Evolutionary conservation across 2,113 vertebrate species (phyloP).

Genomic region (Uropsilus gracilis): DNA sequence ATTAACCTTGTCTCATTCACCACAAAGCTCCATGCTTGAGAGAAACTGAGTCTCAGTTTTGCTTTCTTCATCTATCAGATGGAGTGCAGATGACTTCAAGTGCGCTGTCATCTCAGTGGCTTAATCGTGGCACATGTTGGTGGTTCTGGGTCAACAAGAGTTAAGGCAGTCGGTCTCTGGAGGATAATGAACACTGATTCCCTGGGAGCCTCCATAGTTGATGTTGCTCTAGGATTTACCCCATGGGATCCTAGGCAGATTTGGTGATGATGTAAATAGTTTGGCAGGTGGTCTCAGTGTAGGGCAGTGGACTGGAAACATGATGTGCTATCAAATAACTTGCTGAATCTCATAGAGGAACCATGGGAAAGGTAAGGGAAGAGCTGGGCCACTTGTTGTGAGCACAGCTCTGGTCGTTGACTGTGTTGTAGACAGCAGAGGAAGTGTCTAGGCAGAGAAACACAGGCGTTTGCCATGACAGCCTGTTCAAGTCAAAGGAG

Average conservation of each 20-base stretch:
- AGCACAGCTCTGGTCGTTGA: too few relatives aligned
- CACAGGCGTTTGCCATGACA: not conserved
- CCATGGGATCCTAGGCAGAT: not conserved
- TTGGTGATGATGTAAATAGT: not conserved
- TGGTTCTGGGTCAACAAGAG: not conserved
- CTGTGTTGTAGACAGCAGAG: not conserved
- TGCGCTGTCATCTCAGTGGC: not conserved
- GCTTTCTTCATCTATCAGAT: not conserved
- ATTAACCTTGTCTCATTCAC: too few relatives aligned
- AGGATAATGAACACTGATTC: not conserved
- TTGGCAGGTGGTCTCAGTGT: not conserved
- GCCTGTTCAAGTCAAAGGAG: not conserved
- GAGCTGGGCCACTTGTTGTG: too few relatives aligned
- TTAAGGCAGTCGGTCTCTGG: not conserved
- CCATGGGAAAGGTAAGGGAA: not conserved
- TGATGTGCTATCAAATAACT: not conserved
- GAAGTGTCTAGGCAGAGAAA: not conserved
- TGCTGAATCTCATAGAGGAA: not conserved
- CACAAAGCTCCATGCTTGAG: accelerated
- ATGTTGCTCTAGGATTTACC: not conserved
- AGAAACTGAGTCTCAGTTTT: not conserved
- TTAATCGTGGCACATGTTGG: not conserved
- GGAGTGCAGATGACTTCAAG: not conserved
- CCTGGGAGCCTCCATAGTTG: not conserved
- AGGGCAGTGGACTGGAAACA: not conserved